Conservation (phyloP, 2,113 vertebrate species). For the Eubucco bourcierii region DNA sequence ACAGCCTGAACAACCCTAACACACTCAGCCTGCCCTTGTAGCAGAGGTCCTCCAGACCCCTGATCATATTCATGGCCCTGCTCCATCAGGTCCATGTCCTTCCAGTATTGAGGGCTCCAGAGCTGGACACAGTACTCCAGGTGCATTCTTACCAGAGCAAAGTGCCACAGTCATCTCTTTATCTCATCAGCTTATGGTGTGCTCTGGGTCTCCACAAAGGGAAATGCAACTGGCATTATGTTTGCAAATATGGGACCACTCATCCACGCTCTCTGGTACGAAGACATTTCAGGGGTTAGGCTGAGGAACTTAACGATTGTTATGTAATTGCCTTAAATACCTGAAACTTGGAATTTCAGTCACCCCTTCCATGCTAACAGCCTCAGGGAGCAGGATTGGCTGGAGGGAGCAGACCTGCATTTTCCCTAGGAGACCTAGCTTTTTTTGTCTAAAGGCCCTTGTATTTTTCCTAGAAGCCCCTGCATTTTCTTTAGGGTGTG, state of each 20-base stretch:
- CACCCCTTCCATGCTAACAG: not conserved
- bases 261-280: accelerated
- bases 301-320: not conserved
- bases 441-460: not conserved
- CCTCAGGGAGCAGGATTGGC: not conserved
- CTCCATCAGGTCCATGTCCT: too few relatives aligned
- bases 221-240: accelerated
- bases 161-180: not conserved
- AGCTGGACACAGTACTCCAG: too few relatives aligned
- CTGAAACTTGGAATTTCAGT: not conserved
- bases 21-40: too few relatives aligned
- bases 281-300: not conserved
- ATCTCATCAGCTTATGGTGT: not conserved
- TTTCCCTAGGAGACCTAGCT: not conserved
- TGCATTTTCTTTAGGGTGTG: not conserved
- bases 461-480: not conserved
- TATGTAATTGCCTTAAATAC: not conserved
- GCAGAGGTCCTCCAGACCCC: too few relatives aligned
- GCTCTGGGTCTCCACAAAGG: not conserved
- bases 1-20: too few relatives aligned
- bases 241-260: not conserved
- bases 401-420: not conserved
- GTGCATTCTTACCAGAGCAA: too few relatives aligned
- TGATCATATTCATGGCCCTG: too few relatives aligned
- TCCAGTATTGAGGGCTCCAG: too few relatives aligned